These are phyloP conservation scores for Chiroxiphia lanceolata DNA, from an alignment of 2,797 vertebrate genomes.

Conservation along the genomic window DNA sequence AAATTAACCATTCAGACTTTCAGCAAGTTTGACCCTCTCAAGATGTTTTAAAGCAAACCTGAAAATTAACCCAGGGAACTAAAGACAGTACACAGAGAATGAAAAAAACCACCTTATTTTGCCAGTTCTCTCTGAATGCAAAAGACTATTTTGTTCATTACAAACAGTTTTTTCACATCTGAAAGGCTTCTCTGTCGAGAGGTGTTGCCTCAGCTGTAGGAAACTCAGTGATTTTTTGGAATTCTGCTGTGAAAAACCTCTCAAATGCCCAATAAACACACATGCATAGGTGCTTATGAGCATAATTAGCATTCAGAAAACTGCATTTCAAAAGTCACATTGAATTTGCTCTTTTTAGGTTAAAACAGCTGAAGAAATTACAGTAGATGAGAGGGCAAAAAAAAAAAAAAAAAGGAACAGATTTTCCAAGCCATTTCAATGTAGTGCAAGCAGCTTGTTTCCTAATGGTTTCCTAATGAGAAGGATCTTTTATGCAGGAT, in stretches of 20 bases:
- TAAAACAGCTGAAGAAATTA: not conserved
- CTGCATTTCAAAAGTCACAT: not conserved
- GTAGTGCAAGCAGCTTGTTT: not conserved
- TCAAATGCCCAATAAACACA: not conserved
- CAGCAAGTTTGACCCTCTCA: not conserved
- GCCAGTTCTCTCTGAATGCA: not conserved
- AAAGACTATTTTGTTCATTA: not conserved
- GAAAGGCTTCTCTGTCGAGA: not conserved
- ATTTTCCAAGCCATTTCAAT: not conserved
- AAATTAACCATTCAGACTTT: not conserved
- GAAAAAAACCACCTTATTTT: not conserved
- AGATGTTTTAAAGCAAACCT: not conserved
- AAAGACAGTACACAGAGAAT: not conserved
- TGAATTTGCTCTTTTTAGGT: not conserved
- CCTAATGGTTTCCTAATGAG: not conserved
- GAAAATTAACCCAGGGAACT: not conserved
- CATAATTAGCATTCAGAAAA: not conserved
- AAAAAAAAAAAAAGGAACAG: not conserved
- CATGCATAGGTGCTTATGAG: not conserved
- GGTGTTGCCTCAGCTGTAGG: not conserved
- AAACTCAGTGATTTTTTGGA: not conserved
- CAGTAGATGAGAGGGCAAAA: accelerated
- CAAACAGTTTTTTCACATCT: not conserved
- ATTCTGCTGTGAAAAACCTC: not conserved
- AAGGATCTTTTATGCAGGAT: not conserved